phyloP scores from a whole-genome alignment of 2,797 vertebrate species.

The Hapalemur alaotrensis region DNA sequence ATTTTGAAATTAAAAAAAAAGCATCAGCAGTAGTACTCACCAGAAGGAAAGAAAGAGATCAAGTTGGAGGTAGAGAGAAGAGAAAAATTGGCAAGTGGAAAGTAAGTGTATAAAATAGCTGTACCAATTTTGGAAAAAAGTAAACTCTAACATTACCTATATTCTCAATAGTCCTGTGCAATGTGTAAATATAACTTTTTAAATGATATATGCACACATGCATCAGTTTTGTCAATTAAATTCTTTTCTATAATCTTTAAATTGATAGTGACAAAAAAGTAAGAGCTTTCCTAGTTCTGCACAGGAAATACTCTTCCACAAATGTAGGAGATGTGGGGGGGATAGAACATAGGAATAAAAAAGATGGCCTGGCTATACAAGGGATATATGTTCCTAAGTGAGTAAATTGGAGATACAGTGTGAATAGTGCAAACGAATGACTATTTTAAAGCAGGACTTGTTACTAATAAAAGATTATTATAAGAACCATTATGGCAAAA shows the following conservation, averaged over 20 bases:
- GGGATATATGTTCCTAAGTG: background rate
- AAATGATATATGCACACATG: background rate
- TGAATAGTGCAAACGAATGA: background rate
- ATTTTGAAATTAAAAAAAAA: background rate
- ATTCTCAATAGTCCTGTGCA: background rate
- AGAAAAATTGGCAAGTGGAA: background rate
- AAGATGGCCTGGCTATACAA: background rate
- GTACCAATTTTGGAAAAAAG: background rate
- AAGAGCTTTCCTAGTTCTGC: background rate
- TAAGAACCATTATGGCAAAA: background rate
- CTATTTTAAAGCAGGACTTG: background rate
- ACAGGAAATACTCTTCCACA: background rate
- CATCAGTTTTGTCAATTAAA: background rate
- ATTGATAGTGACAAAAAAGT: background rate
- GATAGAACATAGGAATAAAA: background rate
- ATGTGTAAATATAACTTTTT: background rate
- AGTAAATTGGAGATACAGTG: background rate
- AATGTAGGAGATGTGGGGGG: background rate
- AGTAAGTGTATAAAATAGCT: background rate
- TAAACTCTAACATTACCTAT: background rate
- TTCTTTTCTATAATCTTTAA: background rate
- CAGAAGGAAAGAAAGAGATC: background rate
- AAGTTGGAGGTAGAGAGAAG: background rate
- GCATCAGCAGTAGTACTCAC: background rate
- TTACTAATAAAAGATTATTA: background rate